These are phyloP conservation scores for Tolypeutes matacus DNA, from an alignment of 2,797 vertebrate genomes.

Conservation along the genomic window DNA sequence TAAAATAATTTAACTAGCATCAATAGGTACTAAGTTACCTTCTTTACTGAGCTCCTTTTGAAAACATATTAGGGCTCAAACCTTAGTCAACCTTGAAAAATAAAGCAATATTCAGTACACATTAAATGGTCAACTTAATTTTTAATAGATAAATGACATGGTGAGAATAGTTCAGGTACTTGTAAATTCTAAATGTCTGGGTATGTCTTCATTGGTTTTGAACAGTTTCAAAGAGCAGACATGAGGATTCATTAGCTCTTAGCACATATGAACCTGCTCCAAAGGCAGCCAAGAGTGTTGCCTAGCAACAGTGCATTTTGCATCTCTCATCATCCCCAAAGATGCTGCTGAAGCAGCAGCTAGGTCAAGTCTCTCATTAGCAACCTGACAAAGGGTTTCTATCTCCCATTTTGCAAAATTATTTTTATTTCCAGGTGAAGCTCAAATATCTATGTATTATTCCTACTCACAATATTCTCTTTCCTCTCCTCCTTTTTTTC, in stretches of 20 bases:
- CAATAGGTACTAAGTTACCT: constrained; percentile 28
- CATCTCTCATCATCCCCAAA: constrained; percentile 82
- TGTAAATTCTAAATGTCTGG: constrained; percentile 79
- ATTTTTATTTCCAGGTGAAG: constrained; percentile 81
- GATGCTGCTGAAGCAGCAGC: constrained; percentile 73
- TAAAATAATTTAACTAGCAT: constrained; percentile 56
- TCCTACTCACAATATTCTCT: constrained; percentile 51
- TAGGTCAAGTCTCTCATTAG: constrained; percentile 86
- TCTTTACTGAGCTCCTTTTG: constrained; percentile 49
- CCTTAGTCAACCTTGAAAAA: constrained; percentile 50
- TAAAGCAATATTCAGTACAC: constrained; percentile 53
- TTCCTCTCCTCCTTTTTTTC: constrained; percentile 57
- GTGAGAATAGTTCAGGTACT: constrained; percentile 72
- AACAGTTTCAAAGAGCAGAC: constrained; percentile 83
- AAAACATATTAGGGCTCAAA: constrained; percentile 69
- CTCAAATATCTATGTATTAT: constrained; percentile 66
- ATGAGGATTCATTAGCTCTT: constrained; percentile 82
- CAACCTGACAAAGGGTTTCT: constrained; percentile 83
- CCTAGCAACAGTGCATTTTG: constrained; percentile 91
- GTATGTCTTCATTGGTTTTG: constrained; percentile 78
- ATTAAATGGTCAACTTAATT: constrained; percentile 74
- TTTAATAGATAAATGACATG: constrained; percentile 76
- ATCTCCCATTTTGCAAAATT: constrained; percentile 77
- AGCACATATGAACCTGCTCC: constrained; percentile 80
- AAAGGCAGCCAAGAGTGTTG: constrained; percentile 83